Evolutionary conservation across 2,888 invertebrate species (phyloP).

Genomic region (Ischnura elegans): DNA sequence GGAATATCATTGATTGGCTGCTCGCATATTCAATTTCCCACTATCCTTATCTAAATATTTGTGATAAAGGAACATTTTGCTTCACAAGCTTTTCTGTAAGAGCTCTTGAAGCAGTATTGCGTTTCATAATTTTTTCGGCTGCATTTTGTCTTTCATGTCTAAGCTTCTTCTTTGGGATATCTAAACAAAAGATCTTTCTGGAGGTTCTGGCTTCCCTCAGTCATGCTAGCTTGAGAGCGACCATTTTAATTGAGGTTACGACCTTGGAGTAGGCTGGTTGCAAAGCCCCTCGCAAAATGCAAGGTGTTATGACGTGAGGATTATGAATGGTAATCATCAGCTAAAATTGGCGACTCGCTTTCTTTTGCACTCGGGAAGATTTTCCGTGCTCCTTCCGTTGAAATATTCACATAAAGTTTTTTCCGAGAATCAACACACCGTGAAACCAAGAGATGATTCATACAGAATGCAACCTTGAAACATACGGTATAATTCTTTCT

Average conservation of each 20-base stretch:
- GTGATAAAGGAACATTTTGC: neutral
- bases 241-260: neutral
- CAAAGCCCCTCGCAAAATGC: neutral
- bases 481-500: too few species aligned
- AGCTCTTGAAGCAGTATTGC: neutral
- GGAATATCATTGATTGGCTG: neutral
- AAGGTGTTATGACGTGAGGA: neutral
- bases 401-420: neutral
- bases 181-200: neutral
- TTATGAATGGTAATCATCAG: neutral
- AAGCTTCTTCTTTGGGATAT: neutral
- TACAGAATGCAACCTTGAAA: too few species aligned
- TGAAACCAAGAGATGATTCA: too few species aligned
- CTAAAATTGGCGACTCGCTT: neutral
- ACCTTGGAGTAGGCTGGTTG: neutral
- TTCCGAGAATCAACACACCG: neutral
- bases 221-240: neutral
- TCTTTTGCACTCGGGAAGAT: neutral
- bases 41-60: neutral
- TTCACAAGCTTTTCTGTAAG: neutral
- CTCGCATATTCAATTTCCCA: neutral
- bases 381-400: neutral
- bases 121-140: neutral
- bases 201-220: neutral
- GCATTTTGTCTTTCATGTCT: neutral